Percentiles rank a stretch among this genome's conserved stretches.
phyloP scores from a whole-genome alignment of 2,797 vertebrate genomes.

The Saxicola maurus region DNA sequence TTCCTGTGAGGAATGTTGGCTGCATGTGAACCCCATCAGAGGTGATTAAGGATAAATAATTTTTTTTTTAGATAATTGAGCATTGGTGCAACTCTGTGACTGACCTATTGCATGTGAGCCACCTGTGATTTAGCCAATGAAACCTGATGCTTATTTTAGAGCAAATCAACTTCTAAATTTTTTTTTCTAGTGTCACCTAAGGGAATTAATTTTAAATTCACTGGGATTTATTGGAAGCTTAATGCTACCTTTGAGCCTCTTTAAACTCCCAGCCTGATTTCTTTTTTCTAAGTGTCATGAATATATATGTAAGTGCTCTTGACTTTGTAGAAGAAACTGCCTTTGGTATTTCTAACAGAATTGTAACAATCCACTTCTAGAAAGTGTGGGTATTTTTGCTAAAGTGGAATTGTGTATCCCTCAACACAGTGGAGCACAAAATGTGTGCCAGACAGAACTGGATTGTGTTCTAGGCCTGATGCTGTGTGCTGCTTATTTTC shows the following conservation, averaged over 20 bases:
- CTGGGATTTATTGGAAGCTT: background rate
- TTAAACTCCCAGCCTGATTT: background rate
- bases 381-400: background rate
- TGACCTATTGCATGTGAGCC: background rate
- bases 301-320: background rate
- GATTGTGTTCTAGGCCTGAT: background rate
- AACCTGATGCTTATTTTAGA: background rate
- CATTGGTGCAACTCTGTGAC: rapidly evolving
- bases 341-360: background rate
- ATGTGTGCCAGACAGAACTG: rapidly evolving
- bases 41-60: background rate
- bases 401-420: background rate
- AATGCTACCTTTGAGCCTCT: background rate
- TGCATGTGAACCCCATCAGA: background rate
- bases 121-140: background rate
- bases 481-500: background rate
- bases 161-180: background rate
- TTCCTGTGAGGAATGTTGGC: background rate
- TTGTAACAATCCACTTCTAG: background rate
- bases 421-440: background rate
- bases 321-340: background rate
- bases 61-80: background rate
- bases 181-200: background rate
- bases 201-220: background rate
- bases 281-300: background rate